Percentiles rank a stretch among this genome's conserved stretches.
Evolutionary conservation across 2,113 vertebrate genomes (phyloP).

Genomic region (Ceyx melanurus): DNA sequence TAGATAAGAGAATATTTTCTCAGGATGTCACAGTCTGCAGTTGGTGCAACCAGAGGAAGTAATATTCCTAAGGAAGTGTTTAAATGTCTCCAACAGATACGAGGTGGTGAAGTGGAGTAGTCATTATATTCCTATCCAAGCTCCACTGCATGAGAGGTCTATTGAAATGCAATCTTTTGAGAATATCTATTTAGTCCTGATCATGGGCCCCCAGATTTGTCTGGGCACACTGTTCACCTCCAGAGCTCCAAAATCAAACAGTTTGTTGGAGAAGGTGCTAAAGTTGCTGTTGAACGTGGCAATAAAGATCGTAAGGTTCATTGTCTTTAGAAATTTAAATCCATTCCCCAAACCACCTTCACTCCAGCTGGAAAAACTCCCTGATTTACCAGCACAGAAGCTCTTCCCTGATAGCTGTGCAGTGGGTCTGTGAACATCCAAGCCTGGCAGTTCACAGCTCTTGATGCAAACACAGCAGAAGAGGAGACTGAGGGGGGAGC

Average conservation of each 20-base stretch:
- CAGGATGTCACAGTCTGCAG: conserved; percentile 38
- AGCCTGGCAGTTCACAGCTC: not conserved
- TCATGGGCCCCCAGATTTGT: conserved; percentile 4
- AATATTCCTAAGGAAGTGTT: conserved; percentile 67
- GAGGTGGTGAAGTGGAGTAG: conserved; percentile 58
- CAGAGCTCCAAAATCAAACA: not conserved
- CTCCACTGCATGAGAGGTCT: conserved; percentile 44
- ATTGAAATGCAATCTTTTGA: conserved; percentile 51
- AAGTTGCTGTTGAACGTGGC: not conserved
- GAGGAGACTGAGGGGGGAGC: no score
- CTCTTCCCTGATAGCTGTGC: not conserved
- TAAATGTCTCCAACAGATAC: conserved; percentile 67
- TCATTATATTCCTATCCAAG: conserved; percentile 53
- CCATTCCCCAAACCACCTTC: fast-evolving
- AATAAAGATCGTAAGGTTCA: not conserved
- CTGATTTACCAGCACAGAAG: not conserved
- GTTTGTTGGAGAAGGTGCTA: not conserved
- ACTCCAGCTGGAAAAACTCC: not conserved
- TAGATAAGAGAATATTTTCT: conserved; percentile 68
- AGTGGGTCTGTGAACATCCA: not conserved
- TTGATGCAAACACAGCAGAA: not conserved
- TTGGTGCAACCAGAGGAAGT: conserved; percentile 62
- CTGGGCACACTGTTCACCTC: conserved; percentile 13
- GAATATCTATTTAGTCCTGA: conserved; percentile 36
- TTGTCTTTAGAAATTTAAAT: not conserved